Evolutionary conservation across 2,797 vertebrate species (phyloP), one percentile per base, ranked within the genome.

Genomic region (Scleropages formosus): DNA sequence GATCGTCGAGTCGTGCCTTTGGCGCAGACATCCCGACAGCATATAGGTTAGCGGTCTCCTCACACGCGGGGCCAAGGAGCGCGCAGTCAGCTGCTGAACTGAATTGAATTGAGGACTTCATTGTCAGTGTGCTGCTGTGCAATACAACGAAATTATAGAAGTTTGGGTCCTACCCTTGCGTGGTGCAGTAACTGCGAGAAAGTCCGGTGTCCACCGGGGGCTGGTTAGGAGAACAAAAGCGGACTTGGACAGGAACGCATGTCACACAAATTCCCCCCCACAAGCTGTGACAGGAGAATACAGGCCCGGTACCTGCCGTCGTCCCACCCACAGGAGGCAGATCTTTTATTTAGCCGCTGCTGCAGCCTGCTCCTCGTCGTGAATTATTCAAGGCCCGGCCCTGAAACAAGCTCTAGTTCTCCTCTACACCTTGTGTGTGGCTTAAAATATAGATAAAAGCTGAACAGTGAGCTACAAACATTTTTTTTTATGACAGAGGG

Each of bases 401-500:
- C 90, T 92, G 93, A 94, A 95, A 95, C 94, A 95, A 92, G 92
- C 95, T 93, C 90, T 92, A 89, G 92, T 93, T 93, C 90, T 90
- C 91, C 93, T 95, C 93, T 93, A 94, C 94, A 96, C 94, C 94
- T 95, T 94, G 93, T 95, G 94, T 96, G 94, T 93, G 94, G 93
- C 93, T 96, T 97, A 94, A 97, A 97, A 97, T 96, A 97, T 97
- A 96, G 95, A 96, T 96, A 95, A 96, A 96, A 97, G 94, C 93
- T 91, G 92, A 94, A 95, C 94, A 94, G 93, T 83, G 83, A 87
- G 93, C 92, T 94, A 94, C 94, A 95, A 95, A 95, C 92, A 89
- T 65, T 81, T 84, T 87, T 83, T 86, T 85, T 81, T 84, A 77
- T 87, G 87, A 88, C 87, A 86, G 87, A 87, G 84, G 86, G 85